A percentile compares a stretch with the other conserved stretches of the same genome.
Conservation (phyloP, 2,888 invertebrate species). For the Crocallis elinguaria region DNA sequence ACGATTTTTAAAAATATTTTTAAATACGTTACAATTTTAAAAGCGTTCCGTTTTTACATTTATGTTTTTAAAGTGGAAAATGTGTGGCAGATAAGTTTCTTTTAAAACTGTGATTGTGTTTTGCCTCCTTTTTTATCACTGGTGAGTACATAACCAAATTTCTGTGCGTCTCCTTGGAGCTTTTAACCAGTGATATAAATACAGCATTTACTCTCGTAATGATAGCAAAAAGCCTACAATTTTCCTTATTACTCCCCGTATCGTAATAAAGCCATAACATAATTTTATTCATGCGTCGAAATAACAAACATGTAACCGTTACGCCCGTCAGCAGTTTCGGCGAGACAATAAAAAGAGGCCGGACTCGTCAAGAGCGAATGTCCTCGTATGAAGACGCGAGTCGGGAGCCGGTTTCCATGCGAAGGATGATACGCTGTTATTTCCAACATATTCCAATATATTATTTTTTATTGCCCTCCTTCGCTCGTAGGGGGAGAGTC, state of each 20-base stretch:
- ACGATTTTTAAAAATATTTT: slow-evolving; percentile 40
- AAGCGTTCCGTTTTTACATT: background rate
- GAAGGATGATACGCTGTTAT: slow-evolving; percentile 84
- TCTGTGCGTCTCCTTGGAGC: slow-evolving; percentile 8
- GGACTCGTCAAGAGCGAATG: slow-evolving; percentile 79
- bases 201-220: slow-evolving; percentile 34
- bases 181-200: slow-evolving; percentile 27
- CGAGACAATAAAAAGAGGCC: slow-evolving; percentile 76
- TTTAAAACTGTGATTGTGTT: slow-evolving; percentile 10
- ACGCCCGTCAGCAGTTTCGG: slow-evolving; percentile 72
- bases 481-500: slow-evolving; percentile 60
- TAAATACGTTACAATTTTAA: background rate
- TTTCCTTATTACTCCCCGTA: slow-evolving; percentile 59
- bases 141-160: slow-evolving; percentile 11
- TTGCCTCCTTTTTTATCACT: background rate
- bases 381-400: slow-evolving; percentile 54
- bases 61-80: slow-evolving; percentile 10
- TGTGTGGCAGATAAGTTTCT: slow-evolving; percentile 5
- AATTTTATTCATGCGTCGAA: slow-evolving; percentile 69
- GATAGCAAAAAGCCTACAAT: slow-evolving; percentile 41
- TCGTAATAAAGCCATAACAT: slow-evolving; percentile 57
- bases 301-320: slow-evolving; percentile 69
- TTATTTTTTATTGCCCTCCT: slow-evolving; percentile 85
- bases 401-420: slow-evolving; percentile 67
- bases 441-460: slow-evolving; percentile 86